These are phyloP conservation scores for Fregata magnificens DNA, from an alignment of 2,113 vertebrate species.

Conservation along the genomic window DNA sequence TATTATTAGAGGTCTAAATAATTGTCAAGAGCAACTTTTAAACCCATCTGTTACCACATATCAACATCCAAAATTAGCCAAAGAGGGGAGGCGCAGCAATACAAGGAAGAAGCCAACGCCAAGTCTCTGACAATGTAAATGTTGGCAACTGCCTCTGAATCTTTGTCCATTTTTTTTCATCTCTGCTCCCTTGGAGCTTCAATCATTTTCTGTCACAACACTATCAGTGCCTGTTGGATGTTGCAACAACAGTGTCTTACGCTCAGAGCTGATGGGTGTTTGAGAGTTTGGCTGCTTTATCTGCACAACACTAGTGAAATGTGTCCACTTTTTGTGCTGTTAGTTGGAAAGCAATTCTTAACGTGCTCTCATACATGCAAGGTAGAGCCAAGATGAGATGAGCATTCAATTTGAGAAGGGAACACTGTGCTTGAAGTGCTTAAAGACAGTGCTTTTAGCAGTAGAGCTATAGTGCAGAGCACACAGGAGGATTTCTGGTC, in stretches of 20 bases:
- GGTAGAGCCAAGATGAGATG: not conserved
- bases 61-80: not conserved
- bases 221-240: not conserved
- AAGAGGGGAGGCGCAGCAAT: not conserved
- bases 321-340: not conserved
- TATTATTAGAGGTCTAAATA: conserved; percentile 37
- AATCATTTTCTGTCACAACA: not conserved
- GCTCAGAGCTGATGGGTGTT: not conserved
- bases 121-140: not conserved
- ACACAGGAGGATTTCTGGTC: not conserved
- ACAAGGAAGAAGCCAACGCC: not conserved
- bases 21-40: not conserved
- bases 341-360: not conserved
- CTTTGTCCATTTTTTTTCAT: not conserved
- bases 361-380: not conserved
- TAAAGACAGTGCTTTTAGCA: not conserved
- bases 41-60: not conserved
- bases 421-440: not conserved
- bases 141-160: not conserved
- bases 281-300: not conserved
- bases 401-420: not conserved
- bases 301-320: not conserved
- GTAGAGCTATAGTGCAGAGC: not conserved
- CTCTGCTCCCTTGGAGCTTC: not conserved
- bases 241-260: not conserved